These are phyloP conservation scores for Campoletis raptor DNA, from an alignment of 2,888 invertebrate genomes.

Conservation along the genomic window DNA sequence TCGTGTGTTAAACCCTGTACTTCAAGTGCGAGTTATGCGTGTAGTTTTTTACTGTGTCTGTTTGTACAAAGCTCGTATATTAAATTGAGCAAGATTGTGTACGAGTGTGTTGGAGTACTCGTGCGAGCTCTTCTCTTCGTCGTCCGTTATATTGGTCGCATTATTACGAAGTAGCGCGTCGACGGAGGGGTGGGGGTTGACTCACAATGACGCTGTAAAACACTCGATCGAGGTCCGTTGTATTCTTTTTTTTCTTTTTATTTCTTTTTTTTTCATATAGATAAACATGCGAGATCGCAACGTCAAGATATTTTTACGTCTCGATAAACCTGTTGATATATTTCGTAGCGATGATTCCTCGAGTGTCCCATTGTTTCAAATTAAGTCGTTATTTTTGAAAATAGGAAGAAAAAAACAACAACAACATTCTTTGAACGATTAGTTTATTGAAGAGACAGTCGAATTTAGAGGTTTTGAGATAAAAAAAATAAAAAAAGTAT, in stretches of 20 bases:
- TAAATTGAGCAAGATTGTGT: not conserved
- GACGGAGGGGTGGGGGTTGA: not conserved
- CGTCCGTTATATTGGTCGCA: slow-evolving; percentile 30
- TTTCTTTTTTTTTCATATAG: too few relatives aligned
- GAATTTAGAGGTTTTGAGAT: not conserved
- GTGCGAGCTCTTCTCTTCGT: slow-evolving; percentile 37
- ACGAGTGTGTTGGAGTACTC: not conserved
- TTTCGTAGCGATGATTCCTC: too few relatives aligned
- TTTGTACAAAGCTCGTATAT: not conserved
- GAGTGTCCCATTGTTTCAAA: too few relatives aligned
- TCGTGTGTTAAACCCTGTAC: not conserved
- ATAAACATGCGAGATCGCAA: not conserved
- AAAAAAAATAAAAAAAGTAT: too few relatives aligned
- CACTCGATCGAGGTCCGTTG: slow-evolving; percentile 16
- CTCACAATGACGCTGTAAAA: slow-evolving; percentile 21
- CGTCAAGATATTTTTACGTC: not conserved
- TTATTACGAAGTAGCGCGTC: slow-evolving; percentile 8
- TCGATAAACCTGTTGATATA: not conserved
- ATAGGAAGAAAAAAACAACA: slow-evolving; percentile 1
- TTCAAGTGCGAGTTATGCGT: not conserved
- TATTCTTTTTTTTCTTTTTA: slow-evolving; percentile 8
- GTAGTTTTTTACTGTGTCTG: not conserved
- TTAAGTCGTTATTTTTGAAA: not conserved
- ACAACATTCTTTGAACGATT: not conserved
- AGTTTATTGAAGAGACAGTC: not conserved